Evolutionary conservation across 2,113 vertebrate genomes (phyloP), one percentile per base, ranked within the genome.

Genomic region (Alethe castanea): DNA sequence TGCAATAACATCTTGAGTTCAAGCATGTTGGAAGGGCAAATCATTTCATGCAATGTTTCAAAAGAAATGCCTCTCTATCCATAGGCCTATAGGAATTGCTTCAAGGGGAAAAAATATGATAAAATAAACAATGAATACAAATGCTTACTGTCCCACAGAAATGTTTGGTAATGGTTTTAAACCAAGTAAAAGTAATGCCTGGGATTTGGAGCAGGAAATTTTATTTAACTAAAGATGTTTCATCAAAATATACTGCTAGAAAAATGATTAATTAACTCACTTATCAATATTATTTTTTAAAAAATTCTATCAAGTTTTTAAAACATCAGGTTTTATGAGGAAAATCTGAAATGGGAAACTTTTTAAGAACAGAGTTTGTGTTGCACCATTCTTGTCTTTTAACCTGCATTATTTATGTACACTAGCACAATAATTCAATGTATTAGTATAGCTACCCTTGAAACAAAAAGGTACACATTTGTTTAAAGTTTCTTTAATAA

Each of bases 401-500:
- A 92, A 94, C 35, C 35, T 83, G 45, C 20, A 35, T 53, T 69
- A 69, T 5, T 85, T 35, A 72, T 17, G n/a, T 2, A 35, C 38
- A 54, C 8, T 42, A 69, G 23, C 33, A 77, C 8, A 65, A 44
- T 48, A 86, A 81, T 85, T 45, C 20, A 5, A 31, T 35, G 7
- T 74, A 76, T 70, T 81, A 53, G 54, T 69, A 86, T 4, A 92
- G 42, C 22, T 84, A 91, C 35, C 36, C 56, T 84, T 78, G 60
- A 92, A 96, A 94, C 91, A 88, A 94, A 64, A 87, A 94, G 80
- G 56, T 80, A 44, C 15, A 84, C 82, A 92, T 89, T 72, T 64
- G 31, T 44, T 62, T 79, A 80, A 71, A 77, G 35, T 79, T 95
- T 94, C 81, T 93, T 94, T 82, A 96, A 96, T 71, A 56, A 97